Evolutionary conservation across 2,888 invertebrate genomes (phyloP), one percentile per base, ranked within the genome.

Genomic region (Diarsia mendica): DNA sequence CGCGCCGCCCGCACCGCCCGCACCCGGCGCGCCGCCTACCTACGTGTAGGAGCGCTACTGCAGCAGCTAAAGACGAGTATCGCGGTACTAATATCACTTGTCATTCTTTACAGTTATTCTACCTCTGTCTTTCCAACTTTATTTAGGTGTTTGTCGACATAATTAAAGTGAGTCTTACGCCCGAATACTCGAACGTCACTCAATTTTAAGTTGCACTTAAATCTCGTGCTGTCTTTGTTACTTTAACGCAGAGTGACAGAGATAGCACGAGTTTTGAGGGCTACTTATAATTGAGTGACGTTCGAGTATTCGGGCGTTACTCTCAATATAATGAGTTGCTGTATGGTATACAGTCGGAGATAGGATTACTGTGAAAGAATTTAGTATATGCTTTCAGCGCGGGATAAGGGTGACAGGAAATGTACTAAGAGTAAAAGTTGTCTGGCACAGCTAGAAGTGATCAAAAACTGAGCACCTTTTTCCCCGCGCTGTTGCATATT

Each of bases 21-120:
- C n/a, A n/a, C n/a, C n/a, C n/a, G n/a, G n/a, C n/a, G n/a, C 74
- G 87, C 85, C 85, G 11, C 80, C 94, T 87, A 94, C 94, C 0
- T 95, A 94, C 90, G 94, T 94, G 46, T 92, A 92, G 83, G 13
- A n/a, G 53, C 33, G 13, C 10, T 4, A 0, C 65, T 9, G 2
- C 8, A 20, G 51, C 23, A 39, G 39, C 23, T 28, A 28, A 28
- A 28, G 28, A 3, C 23, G n/a, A 15, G 23, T 0, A 11, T 46
- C 53, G 72, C 53, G 28, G 33, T 55, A 72, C 53, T 46, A 72
- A 46, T 1, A 33, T 15, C 71, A n/a, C 23, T 1, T 23, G 28
- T 49, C 39, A 20, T 44, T 63, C n/a, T 63, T 23, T 23, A 44
- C 33, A 33, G 8, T 44, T 9, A 44, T 15, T n/a, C 13, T 63